Evolutionary conservation across 1,140 invertebrate genomes (phyloP), one percentile per base, ranked within the genome.

Genomic region (Drosophila nasuta): DNA sequence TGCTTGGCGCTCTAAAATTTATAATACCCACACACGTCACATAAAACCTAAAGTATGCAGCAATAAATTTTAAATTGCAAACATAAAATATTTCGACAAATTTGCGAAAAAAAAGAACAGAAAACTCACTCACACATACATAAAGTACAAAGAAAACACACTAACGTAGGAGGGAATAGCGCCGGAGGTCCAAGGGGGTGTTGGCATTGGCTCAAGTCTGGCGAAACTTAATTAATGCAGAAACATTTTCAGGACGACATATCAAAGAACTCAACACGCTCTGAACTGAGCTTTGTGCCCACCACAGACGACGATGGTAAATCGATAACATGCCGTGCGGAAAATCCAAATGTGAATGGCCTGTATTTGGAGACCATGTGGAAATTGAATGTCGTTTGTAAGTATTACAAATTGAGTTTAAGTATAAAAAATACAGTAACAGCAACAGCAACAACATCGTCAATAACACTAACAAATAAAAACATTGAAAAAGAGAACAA

Each of bases 371-470:
- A 98, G 92, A 96, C 96, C 68, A 95, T 96, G 56, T 97, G 96
- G 96, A 96, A 95, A 89, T 95, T 98, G 79, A 95, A 96, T 93
- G 96, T 97, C 80, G 96, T 97, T 66, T 97, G 97, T 97, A 93
- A 97, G 97, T 96, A 94, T 82, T 87, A 87, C 83, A 87, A 87
- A 87, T 87, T 87, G 83, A 81, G 80, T 68, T 87, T 87, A 87
- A 89, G 81, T 83, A 79, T 75, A 80, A 88, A 86, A 76, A 87
- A 70, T 48, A 46, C 48, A 46, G 46, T 48, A 64, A 38, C 20
- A 60, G 8, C 35, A 10, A 38, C 8, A 48, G 33, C 35, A 59
- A 41, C 7, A 63, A 56, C 51, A 17, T 0, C 41, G 41, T 25
- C 35, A 59, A 41, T 5, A 63, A 56, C 51, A 17, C 2, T n/a